Conservation (phyloP, 2,113 vertebrate genomes). For the Oreochromis tanganicae region DNA sequence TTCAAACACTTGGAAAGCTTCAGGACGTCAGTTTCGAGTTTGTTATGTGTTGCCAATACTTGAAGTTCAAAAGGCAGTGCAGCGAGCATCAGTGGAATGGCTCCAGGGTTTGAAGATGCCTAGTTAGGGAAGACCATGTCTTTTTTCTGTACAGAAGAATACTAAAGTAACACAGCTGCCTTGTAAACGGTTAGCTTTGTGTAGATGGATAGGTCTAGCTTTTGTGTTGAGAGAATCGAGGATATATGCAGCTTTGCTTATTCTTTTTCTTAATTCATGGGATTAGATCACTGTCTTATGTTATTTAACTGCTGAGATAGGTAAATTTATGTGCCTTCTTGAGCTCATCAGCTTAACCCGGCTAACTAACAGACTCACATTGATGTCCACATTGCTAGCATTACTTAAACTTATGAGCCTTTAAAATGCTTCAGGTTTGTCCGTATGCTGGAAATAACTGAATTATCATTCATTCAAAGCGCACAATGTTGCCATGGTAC, state of each 20-base stretch:
- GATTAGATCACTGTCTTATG: background rate
- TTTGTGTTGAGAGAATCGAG: background rate
- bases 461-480: background rate
- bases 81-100: background rate
- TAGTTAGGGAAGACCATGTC: background rate
- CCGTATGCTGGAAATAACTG: background rate
- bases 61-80: background rate
- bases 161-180: background rate
- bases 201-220: background rate
- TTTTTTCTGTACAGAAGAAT: background rate
- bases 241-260: background rate
- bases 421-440: background rate
- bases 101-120: background rate
- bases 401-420: background rate
- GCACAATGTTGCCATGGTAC: background rate
- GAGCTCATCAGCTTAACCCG: background rate
- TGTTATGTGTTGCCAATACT: background rate
- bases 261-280: background rate
- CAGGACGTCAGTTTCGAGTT: background rate
- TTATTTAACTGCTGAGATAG: background rate
- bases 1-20: background rate
- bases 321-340: background rate
- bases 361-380: background rate
- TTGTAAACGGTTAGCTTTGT: background rate
- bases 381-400: background rate